Base-by-base conservation (phyloP, 1,140 invertebrate genomes). In the Lucilia sericata region DNA sequence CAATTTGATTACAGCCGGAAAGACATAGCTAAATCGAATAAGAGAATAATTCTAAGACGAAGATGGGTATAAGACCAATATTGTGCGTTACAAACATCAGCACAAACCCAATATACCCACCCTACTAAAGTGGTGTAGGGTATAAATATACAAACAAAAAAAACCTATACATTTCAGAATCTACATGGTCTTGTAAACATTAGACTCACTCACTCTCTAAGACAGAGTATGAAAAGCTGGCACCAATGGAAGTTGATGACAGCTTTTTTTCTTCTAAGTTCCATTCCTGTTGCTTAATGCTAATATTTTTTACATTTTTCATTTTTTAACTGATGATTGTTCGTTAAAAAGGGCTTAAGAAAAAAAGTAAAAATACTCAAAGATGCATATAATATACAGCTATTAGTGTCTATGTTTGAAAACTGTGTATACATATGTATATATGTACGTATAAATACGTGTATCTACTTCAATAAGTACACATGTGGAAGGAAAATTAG, bases 241-340 rank as follows among this genome's bases (percentile, higher is more conserved):
- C n/a, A 80, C 42, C 36, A 80, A 10, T 49, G 65, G 65, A 70
- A 21, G 76, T 21, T 80, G 76, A 80, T 51, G 76, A 80, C 76
- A 80, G 47, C 42, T 5, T 80, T 19, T 76, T 76, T 47, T 42
- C 10, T 42, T 78, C 49, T 80, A 19, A 30, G 36, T 80, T 49
- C 49, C 19, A 19, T 51, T 80, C 76, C 76, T 80, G 76, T 49
- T 51, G 76, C 19, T 51, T 80, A 80, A 80, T 80, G 47, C 47
- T 80, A 42, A 80, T 80, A 70, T 70, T 70, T 60, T 60, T 60
- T n/a, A 60, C n/a, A 60, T 60, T 60, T 60, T 60, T 17, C 13
- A 60, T n/a, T 60, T 25, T 70, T 70, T 5, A 70, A 25, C 65
- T 70, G 19, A 70, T 70, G 65, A 70, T 70, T n/a, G 65, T 70